Percentiles rank a stretch among this genome's conserved stretches.
These are phyloP conservation scores for Hypocryptadius cinnamomeus DNA, from an alignment of 2,113 vertebrate genomes.

Conservation along the genomic window DNA sequence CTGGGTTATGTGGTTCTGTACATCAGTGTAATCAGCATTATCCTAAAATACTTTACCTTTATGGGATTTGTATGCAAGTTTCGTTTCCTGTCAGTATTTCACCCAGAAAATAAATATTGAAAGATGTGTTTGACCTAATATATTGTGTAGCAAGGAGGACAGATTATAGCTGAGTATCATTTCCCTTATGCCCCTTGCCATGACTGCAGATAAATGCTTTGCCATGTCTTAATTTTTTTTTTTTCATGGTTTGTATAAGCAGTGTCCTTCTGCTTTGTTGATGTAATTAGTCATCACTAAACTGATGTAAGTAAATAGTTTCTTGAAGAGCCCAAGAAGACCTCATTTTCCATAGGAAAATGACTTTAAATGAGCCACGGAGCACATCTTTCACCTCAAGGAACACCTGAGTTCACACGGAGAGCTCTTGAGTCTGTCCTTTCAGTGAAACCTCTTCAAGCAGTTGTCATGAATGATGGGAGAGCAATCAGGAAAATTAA, in stretches of 20 bases:
- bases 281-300: not conserved
- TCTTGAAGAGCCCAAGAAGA: not conserved
- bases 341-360: not conserved
- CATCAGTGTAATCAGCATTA: not conserved
- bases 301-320: not conserved
- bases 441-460: not conserved
- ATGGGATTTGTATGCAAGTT: not conserved
- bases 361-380: not conserved
- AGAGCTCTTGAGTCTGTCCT: not conserved
- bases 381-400: not conserved
- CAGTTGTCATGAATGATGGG: not conserved
- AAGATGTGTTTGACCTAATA: not conserved
- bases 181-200: not conserved
- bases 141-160: not conserved
- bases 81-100: not conserved
- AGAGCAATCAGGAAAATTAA: not conserved
- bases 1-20: not conserved
- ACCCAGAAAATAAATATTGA: not conserved
- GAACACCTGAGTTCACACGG: not conserved
- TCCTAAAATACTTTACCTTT: not conserved
- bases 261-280: not conserved
- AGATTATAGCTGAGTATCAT: not conserved
- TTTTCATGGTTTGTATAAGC: not conserved
- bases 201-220: not conserved
- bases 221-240: not conserved